Evolutionary conservation across 2,113 vertebrate species (phyloP).

Genomic region (Jacana jacana): DNA sequence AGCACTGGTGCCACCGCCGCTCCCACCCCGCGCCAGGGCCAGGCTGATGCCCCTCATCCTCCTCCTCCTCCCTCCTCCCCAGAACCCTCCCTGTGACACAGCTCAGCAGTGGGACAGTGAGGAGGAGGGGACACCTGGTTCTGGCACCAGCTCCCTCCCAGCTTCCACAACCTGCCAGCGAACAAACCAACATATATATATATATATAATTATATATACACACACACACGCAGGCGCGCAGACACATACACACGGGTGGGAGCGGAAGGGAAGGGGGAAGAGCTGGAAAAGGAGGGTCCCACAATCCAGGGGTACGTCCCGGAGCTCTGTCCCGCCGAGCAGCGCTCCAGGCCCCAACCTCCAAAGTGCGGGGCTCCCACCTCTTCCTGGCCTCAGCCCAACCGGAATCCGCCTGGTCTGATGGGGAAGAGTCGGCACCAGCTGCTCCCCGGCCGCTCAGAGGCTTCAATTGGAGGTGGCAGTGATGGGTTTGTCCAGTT

Average conservation of each 20-base stretch:
- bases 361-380: constrained; percentile 44
- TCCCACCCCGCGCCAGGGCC: neutral
- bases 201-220: constrained; percentile 29
- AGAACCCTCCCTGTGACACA: neutral
- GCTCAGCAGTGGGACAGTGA: neutral
- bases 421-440: neutral
- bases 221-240: neutral
- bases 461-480: constrained; percentile 87
- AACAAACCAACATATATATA: constrained; percentile 30
- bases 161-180: constrained; percentile 19
- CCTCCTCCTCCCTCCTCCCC: neutral
- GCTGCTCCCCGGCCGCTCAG: constrained; percentile 24
- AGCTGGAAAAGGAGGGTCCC: constrained; percentile 39
- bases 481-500: constrained; percentile 93
- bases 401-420: neutral
- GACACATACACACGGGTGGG: constrained; percentile 36
- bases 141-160: neutral
- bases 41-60: neutral
- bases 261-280: constrained; percentile 20
- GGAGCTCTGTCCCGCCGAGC: constrained; percentile 26
- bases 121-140: neutral
- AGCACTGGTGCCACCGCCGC: neutral
- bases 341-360: neutral
- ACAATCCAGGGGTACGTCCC: constrained; percentile 56
- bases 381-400: constrained; percentile 11